phyloP scores from a whole-genome alignment of 2,888 invertebrate species.

The Melipona beecheii region DNA sequence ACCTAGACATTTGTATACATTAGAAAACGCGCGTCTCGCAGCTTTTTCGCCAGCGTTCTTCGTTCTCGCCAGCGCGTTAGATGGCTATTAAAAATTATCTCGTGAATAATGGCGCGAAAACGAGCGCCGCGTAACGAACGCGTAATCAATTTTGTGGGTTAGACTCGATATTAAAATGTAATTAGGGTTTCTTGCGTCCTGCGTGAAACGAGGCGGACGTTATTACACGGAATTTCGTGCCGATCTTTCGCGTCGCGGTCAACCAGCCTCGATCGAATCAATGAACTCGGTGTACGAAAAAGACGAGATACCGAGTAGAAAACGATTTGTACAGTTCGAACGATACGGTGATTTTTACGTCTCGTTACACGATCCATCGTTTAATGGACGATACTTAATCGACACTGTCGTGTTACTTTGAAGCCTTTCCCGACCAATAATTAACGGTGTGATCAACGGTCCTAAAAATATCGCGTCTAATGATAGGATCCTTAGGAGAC shows the following conservation, averaged over 20 bases:
- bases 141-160: constrained; percentile 31
- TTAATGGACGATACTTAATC: constrained; percentile 64
- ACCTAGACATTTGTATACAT: not conserved
- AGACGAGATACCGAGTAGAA: constrained; percentile 6
- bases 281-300: constrained; percentile 36
- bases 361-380: constrained; percentile 44
- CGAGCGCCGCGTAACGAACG: not conserved
- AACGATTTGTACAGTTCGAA: constrained; percentile 28
- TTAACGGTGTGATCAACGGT: constrained; percentile 74
- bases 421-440: constrained; percentile 63
- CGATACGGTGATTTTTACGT: constrained; percentile 37
- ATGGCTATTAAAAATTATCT: constrained; percentile 5
- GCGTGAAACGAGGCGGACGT: not conserved
- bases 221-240: constrained; percentile 27
- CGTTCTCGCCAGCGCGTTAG: not conserved
- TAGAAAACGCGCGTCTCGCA: not conserved
- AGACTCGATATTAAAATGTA: constrained; percentile 38
- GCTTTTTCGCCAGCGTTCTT: not conserved
- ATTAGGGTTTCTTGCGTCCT: constrained; percentile 30
- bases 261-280: constrained; percentile 47
- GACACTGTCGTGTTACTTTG: constrained; percentile 26
- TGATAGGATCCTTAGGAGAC: constrained; percentile 73
- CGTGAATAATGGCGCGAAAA: not conserved
- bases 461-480: constrained; percentile 78
- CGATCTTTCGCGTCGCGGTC: constrained; percentile 19